Evolutionary conservation across 2,113 vertebrate genomes (phyloP), one percentile per base, ranked within the genome.

Genomic region (Salvelinus sp.): DNA sequence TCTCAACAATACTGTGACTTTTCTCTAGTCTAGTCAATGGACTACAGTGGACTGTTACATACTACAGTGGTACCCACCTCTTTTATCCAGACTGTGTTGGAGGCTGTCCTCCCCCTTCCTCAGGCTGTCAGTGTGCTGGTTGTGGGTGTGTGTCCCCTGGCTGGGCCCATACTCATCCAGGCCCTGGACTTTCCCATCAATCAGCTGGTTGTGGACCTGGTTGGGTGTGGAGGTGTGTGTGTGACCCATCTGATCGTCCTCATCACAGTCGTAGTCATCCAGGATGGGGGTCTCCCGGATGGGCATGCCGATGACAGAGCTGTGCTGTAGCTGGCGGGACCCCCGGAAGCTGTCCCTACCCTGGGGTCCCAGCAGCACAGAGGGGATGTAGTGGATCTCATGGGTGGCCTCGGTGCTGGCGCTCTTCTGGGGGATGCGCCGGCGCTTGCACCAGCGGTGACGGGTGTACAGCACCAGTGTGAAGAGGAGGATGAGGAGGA

Each of bases 301-400:
- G 76, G 97, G 97, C 91, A 98, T 95, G 0, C 98, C 97, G 0
- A 99, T 97, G 79, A 98, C 97, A 0, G 98, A 98, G 85, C 91
- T 94, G 1, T 96, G 94, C 76, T 97, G 97, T 77, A 97, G 93
- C 18, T 90, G 89, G 66, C 94, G 92, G 0, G 96, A 92, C 63
- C 90, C 91, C 3, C 96, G 94, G 90, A 96, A 98, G 89, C 93
- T 95, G 79, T 98, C 98, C 0, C 97, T 93, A 30, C 95, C 95
- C 86, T 97, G 97, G 0, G 97, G 94, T 0, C 97, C 98, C 28
- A 99, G 95, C 83, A 99, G 93, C 62, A 98, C 96, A 0, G 98
- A 99, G 0, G 97, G 98, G 73, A 98, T 99, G 91, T 99, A 99
- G 91, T 99, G 98, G 88, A 99, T 99, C 92, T 99, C 97, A 0